Evolutionary conservation across 2,888 invertebrate species (phyloP).

Genomic region (Seladonia tumulorum): DNA sequence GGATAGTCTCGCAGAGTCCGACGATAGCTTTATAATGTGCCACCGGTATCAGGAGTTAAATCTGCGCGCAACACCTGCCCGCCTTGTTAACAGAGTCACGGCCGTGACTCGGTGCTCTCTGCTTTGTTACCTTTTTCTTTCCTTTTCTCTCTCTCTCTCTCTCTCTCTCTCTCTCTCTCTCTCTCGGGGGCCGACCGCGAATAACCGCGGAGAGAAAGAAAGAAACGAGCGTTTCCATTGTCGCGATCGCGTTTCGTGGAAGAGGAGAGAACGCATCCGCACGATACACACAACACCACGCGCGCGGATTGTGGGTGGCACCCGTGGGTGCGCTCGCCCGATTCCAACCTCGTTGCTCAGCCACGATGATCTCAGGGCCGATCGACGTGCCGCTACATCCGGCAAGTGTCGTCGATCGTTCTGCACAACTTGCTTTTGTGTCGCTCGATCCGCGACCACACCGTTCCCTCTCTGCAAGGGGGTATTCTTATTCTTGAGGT

Average conservation of each 20-base stretch:
- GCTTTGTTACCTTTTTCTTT: slow-evolving; percentile 19
- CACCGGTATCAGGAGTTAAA: slow-evolving; percentile 42
- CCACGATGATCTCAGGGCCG: slow-evolving; percentile 66
- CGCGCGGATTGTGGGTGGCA: slow-evolving; percentile 56
- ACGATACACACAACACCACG: not conserved
- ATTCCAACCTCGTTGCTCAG: slow-evolving; percentile 71
- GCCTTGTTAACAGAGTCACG: slow-evolving; percentile 30
- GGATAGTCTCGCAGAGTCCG: not conserved
- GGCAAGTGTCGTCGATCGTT: slow-evolving; percentile 58
- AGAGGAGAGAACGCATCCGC: slow-evolving; percentile 30
- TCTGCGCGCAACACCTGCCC: slow-evolving; percentile 46
- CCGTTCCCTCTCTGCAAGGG: not conserved
- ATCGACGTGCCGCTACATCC: slow-evolving; percentile 54
- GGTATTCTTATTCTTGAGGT: too few relatives aligned
- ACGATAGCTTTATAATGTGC: slow-evolving; percentile 26
- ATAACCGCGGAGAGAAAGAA: not conserved
- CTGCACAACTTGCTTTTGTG: slow-evolving; percentile 42
- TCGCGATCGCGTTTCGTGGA: not conserved
- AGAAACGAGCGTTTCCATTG: not conserved
- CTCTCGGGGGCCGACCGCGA: not conserved
- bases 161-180: not conserved
- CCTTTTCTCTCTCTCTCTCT: not conserved
- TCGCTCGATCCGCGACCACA: slow-evolving; percentile 6
- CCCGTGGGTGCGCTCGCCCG: slow-evolving; percentile 67
- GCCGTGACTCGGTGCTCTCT: slow-evolving; percentile 3